phyloP scores from a whole-genome alignment of 2,888 invertebrate species.

The Acanthosepion pharaonis region DNA sequence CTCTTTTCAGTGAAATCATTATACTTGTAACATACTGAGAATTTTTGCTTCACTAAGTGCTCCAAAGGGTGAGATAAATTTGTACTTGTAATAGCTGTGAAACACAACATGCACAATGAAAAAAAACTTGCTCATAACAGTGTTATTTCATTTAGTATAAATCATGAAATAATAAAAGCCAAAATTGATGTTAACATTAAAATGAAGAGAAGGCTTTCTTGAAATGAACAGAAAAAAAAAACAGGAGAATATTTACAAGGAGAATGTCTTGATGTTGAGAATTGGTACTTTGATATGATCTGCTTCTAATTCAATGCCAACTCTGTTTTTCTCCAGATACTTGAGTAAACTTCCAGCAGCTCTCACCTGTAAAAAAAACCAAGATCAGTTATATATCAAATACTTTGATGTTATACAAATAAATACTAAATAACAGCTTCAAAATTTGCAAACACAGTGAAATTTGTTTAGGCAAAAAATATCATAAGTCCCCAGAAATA shows the following conservation, averaged over 20 bases:
- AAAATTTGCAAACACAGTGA: background rate
- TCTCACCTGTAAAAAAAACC: conserved; percentile 76
- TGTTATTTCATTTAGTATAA: no score
- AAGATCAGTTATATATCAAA: background rate
- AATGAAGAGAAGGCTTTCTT: background rate
- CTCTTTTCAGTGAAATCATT: no score
- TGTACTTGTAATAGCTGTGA: background rate
- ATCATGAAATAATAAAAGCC: no score
- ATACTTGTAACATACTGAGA: no score
- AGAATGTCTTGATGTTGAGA: conserved; percentile 78
- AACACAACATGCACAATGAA: background rate
- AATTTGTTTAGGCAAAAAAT: background rate
- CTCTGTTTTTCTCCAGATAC: conserved; percentile 79
- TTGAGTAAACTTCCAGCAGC: conserved; percentile 83
- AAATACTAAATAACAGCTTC: background rate
- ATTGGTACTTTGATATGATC: conserved; percentile 72
- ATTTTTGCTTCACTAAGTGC: no score
- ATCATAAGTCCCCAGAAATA: no score
- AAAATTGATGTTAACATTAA: background rate
- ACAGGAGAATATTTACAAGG: conserved; percentile 78
- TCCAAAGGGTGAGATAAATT: background rate
- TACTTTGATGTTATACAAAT: background rate
- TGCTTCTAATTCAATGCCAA: conserved; percentile 73
- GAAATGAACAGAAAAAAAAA: background rate
- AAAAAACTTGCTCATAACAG: no score